Evolutionary conservation across 2,797 vertebrate genomes (phyloP).

Genomic region (Hapalemur alaotrensis): DNA sequence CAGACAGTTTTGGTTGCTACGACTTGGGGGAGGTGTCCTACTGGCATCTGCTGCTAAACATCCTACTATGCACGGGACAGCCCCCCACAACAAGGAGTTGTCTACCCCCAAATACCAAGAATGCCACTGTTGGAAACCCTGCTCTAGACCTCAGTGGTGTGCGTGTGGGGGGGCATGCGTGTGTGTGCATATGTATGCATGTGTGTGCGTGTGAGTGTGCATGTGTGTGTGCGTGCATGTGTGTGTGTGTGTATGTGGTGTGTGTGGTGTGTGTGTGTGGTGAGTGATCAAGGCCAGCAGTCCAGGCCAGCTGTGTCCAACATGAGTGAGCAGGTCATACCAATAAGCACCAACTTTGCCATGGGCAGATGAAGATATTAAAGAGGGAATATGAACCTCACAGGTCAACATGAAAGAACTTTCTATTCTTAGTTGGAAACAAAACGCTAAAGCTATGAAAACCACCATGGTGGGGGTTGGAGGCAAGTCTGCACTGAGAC

Average conservation of each 20-base stretch:
- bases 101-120: not conserved
- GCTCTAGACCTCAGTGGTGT: not conserved
- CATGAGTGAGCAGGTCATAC: not conserved
- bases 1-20: not conserved
- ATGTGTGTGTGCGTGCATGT: not conserved
- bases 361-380: not conserved
- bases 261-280: not conserved
- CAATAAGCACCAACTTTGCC: not conserved
- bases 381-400: not conserved
- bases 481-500: not conserved
- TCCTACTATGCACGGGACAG: fast-evolving
- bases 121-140: not conserved
- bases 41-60: too few relatives aligned
- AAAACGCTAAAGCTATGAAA: not conserved
- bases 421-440: not conserved
- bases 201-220: not conserved
- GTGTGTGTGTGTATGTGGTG: not conserved
- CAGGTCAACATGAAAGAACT: not conserved
- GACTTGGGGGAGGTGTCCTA: too few relatives aligned
- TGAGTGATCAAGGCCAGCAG: not conserved
- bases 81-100: not conserved
- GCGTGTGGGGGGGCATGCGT: not conserved
- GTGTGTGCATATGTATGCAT: not conserved
- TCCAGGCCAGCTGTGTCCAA: not conserved
- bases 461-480: not conserved